These are phyloP conservation scores for Gulo gulo DNA, from an alignment of 2,113 vertebrate genomes.

Conservation along the genomic window DNA sequence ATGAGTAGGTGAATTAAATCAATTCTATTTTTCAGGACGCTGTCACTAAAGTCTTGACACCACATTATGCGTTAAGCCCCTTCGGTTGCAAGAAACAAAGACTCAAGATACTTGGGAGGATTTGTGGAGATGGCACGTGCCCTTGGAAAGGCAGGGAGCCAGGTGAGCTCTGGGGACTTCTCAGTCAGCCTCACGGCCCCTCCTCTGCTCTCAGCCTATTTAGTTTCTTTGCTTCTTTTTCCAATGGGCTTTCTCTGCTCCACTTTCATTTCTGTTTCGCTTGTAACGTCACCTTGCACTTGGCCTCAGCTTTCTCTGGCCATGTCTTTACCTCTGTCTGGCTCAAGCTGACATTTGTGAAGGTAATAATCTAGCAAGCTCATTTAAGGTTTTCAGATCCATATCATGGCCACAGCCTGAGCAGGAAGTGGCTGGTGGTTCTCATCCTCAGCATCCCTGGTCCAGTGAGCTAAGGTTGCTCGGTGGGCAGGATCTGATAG, in stretches of 20 bases:
- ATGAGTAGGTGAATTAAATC: not conserved
- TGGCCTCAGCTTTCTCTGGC: not conserved
- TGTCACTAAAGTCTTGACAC: not conserved
- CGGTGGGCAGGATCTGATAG: rapidly evolving
- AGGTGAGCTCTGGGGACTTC: not conserved
- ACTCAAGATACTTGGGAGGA: not conserved
- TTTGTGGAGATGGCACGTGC: not conserved
- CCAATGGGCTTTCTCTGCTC: not conserved
- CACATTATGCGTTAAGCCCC: not conserved
- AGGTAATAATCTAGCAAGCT: not conserved
- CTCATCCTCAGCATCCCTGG: not conserved
- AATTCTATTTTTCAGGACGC: not conserved
- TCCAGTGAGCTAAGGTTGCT: not conserved
- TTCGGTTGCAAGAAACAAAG: constrained; percentile 5
- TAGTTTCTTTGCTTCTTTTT: not conserved
- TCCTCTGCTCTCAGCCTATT: not conserved
- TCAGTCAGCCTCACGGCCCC: not conserved
- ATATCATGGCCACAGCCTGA: not conserved
- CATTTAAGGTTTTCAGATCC: not conserved
- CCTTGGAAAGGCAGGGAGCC: not conserved
- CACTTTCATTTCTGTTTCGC: not conserved
- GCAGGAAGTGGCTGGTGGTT: not conserved
- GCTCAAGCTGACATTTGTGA: not conserved
- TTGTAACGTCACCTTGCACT: not conserved
- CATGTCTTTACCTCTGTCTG: not conserved